Evolutionary conservation across 2,797 vertebrate genomes (phyloP), one percentile per base, ranked within the genome.

Genomic region (Centroberyx gerrardi): DNA sequence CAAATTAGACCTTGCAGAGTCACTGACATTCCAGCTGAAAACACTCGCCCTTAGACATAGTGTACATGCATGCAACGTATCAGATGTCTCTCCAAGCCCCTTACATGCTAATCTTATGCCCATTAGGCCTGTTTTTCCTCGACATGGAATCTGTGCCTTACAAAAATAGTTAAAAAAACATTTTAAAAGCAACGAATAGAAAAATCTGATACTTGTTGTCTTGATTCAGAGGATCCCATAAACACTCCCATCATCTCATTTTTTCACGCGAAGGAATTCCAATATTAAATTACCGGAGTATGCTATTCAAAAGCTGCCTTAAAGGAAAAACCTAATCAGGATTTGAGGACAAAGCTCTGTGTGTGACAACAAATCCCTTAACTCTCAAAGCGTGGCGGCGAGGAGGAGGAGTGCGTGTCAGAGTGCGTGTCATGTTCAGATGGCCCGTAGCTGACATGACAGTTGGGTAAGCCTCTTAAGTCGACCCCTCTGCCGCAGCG

Each of bases 391-490:
- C 48, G 38, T 76, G 69, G 29, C 80, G 15, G 71, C 38, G 70
- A 78, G 72, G 77, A 74, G 78, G 70, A 78, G 72, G 77, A 74
- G 78, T 82, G 81, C 69, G 72, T 78, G 79, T 59, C 2, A 0
- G 61, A 52, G 75, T 72, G 80, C 28, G 58, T 83, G 86, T 90
- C 78, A 70, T 71, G 80, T 84, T 86, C 78, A 62, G 68, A 78
- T 72, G 80, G 78, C 74, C 76, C 29, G 70, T 49, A 67, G 89
- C 86, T 88, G 86, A 91, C 87, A 86, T 53, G 89, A 88, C 87
- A 73, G 80, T 85, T 85, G 27, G 0, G 71, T 92, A 90, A 94
- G 90, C 87, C 88, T 84, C 90, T 90, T 88, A 88, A 88, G 76
- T 85, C 53, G 36, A 75, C 22, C 59, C 78, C 83, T 79, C 72